Evolutionary conservation across 2,797 vertebrate genomes (phyloP).

Genomic region (Eupleurogrammus muticus): DNA sequence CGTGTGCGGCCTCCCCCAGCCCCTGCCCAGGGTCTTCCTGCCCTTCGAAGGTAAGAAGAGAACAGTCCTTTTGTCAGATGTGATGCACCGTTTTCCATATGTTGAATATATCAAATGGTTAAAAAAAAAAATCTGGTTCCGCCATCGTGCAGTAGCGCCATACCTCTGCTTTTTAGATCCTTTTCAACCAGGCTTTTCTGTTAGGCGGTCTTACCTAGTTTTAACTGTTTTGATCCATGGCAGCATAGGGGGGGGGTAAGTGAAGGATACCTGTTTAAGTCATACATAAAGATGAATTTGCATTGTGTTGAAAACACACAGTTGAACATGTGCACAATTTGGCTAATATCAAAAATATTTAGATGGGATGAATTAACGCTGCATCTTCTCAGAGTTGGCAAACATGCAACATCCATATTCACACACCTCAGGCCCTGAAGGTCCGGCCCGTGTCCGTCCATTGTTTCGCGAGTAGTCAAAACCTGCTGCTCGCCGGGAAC

Average conservation of each 20-base stretch:
- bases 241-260: too few relatives aligned
- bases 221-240: too few relatives aligned
- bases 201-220: too few relatives aligned
- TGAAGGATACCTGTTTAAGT: too few relatives aligned
- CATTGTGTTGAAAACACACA: too few relatives aligned
- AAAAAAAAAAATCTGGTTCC: constrained; percentile 18
- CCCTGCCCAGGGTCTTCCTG: constrained; percentile 83
- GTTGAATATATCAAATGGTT: constrained; percentile 31
- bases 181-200: neutral
- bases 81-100: constrained; percentile 20
- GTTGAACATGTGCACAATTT: too few relatives aligned
- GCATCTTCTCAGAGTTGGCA: too few relatives aligned
- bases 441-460: neutral
- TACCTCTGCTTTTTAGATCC: constrained; percentile 1
- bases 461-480: constrained; percentile 43
- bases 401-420: neutral
- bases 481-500: constrained; percentile 30
- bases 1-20: constrained; percentile 71
- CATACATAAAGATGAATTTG: too few relatives aligned
- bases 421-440: neutral
- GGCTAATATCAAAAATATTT: too few relatives aligned
- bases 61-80: constrained; percentile 17
- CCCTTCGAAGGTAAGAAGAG: constrained; percentile 82
- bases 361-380: too few relatives aligned
- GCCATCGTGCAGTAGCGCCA: constrained; percentile 2